These are phyloP conservation scores for Phortica okadai DNA, from an alignment of 2,888 invertebrate species.

Conservation along the genomic window DNA sequence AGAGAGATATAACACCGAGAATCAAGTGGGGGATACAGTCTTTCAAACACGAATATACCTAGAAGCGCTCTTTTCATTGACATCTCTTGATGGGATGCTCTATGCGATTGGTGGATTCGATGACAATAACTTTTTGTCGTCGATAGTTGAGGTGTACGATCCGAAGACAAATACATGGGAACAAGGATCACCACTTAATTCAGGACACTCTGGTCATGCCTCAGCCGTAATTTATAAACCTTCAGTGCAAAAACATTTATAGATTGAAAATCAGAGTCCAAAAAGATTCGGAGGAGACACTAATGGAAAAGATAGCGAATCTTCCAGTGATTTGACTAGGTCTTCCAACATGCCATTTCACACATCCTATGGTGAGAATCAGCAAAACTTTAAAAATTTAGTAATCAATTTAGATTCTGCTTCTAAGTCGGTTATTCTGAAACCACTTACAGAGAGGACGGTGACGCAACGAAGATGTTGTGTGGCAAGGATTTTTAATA, in stretches of 20 bases:
- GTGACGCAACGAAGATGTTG: no score
- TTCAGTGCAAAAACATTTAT: slow-evolving; percentile 77
- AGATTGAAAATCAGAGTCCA: slow-evolving; percentile 67
- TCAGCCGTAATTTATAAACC: slow-evolving; percentile 92
- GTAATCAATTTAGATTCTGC: not conserved
- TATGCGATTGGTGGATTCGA: slow-evolving; percentile 96
- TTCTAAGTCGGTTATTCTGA: no score
- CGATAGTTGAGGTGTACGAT: slow-evolving; percentile 92
- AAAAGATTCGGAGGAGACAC: slow-evolving; percentile 44
- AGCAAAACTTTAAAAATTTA: slow-evolving; percentile 17
- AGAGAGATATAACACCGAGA: slow-evolving; percentile 91
- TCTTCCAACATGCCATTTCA: slow-evolving; percentile 59
- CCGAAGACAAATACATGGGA: slow-evolving; percentile 86
- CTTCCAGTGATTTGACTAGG: slow-evolving; percentile 30
- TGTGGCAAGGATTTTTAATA: no score
- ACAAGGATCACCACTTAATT: slow-evolving; percentile 85
- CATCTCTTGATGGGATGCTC: slow-evolving; percentile 89
- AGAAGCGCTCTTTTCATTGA: slow-evolving; percentile 91
- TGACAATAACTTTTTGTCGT: slow-evolving; percentile 87
- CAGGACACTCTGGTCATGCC: slow-evolving; percentile 93
- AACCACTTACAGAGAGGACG: no score
- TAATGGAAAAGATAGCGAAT: slow-evolving; percentile 37
- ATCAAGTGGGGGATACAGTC: slow-evolving; percentile 86
- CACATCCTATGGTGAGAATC: slow-evolving; percentile 61
- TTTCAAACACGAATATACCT: slow-evolving; percentile 84